A percentile compares a stretch with the other conserved stretches of the same genome.
Conservation (phyloP, 2,797 vertebrate species). For the Anisognathus igniventris region DNA sequence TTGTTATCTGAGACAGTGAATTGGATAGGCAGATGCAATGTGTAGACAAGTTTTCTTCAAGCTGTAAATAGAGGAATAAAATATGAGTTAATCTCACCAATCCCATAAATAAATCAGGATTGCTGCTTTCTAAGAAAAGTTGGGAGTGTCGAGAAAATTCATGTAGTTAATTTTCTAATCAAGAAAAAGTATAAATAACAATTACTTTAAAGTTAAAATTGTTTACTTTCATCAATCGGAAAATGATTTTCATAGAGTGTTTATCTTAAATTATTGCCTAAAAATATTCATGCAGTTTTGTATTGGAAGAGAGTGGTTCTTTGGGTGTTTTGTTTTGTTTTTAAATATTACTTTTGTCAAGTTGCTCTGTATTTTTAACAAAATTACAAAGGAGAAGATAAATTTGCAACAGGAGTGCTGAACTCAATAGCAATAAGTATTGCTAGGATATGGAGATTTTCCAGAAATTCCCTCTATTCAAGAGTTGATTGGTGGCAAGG, state of each 20-base stretch:
- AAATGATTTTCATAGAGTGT: not conserved
- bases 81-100: not conserved
- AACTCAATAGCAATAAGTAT: not conserved
- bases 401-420: not conserved
- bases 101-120: not conserved
- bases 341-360: not conserved
- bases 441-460: not conserved
- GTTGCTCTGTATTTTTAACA: not conserved
- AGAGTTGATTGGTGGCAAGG: not conserved
- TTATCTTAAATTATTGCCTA: not conserved
- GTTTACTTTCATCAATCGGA: not conserved
- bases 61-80: not conserved
- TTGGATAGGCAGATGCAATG: not conserved
- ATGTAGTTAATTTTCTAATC: not conserved
- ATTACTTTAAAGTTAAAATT: not conserved
- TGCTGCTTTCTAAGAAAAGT: not conserved
- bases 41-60: fast-evolving
- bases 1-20: not conserved
- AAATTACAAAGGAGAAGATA: not conserved
- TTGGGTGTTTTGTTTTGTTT: too few relatives aligned
- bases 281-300: not conserved
- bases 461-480: not conserved
- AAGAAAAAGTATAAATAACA: not conserved
- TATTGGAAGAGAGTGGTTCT: not conserved
- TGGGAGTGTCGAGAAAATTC: not conserved